Evolutionary conservation across 1,140 invertebrate genomes (phyloP).

Genomic region (Drosophila subobscura): DNA sequence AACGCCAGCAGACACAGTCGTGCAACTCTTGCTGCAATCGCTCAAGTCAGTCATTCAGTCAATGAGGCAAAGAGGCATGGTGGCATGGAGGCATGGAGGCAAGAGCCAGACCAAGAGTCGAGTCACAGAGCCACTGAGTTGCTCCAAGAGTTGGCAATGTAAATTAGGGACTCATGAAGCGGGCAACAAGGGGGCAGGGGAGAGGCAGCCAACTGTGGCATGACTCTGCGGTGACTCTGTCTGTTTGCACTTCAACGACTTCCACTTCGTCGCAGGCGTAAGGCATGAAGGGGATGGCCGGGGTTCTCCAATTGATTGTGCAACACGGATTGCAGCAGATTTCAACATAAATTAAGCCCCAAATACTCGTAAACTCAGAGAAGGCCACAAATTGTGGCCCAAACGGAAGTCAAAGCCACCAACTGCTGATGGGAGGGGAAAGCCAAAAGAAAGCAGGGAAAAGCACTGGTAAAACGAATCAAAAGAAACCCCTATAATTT

Average conservation of each 20-base stretch:
- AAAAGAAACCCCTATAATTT: conserved; percentile 51
- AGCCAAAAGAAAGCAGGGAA: conserved; percentile 1
- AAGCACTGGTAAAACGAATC: background rate
- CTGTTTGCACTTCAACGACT: conserved; percentile 76
- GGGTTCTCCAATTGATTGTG: conserved; percentile 32
- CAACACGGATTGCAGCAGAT: conserved; percentile 61
- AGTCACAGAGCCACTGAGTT: conserved; percentile 49
- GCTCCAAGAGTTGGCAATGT: conserved; percentile 70
- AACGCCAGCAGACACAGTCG: conserved; percentile 54
- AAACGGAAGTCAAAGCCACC: conserved; percentile 47
- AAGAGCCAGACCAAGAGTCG: conserved; percentile 33
- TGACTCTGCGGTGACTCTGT: conserved; percentile 29
- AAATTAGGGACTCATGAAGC: conserved; percentile 68
- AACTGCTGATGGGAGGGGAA: conserved; percentile 25
- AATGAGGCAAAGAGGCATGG: conserved; percentile 17
- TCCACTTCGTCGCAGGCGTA: conserved; percentile 29
- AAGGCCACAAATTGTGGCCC: conserved; percentile 54
- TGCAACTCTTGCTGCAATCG: conserved; percentile 76
- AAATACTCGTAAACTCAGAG: conserved; percentile 18
- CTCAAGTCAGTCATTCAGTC: conserved; percentile 55
- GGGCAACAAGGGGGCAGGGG: conserved; percentile 12
- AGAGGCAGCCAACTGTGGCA: conserved; percentile 48
- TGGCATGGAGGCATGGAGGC: background rate
- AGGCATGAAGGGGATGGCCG: conserved; percentile 18
- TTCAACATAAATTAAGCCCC: conserved; percentile 53